Conservation (phyloP, 2,797 vertebrate species). For the Peromyscus aztecus region DNA sequence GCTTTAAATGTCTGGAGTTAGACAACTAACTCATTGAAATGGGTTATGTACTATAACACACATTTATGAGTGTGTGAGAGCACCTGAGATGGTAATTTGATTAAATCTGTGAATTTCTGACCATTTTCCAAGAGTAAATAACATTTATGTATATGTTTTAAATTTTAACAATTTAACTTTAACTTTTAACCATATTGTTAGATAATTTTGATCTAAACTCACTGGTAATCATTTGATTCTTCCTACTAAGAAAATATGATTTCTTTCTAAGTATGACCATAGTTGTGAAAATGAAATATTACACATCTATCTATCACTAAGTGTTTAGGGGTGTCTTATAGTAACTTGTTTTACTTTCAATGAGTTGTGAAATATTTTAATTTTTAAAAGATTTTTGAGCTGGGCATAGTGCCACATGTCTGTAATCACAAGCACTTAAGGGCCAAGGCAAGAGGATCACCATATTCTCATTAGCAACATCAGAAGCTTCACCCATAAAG, state of each 20-base stretch:
- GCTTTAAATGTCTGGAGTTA: not conserved
- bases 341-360: not conserved
- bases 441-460: rapidly evolving
- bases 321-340: not conserved
- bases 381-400: not conserved
- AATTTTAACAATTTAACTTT: not conserved
- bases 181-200: not conserved
- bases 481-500: too few relatives aligned
- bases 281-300: not conserved
- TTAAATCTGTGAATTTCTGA: not conserved
- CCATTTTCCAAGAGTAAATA: not conserved
- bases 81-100: not conserved
- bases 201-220: not conserved
- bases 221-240: not conserved
- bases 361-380: not conserved
- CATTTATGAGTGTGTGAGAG: not conserved
- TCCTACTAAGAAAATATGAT: not conserved
- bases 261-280: not conserved
- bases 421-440: not conserved
- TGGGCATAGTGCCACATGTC: too few relatives aligned
- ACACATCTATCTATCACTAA: not conserved
- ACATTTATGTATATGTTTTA: not conserved
- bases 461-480: not conserved
- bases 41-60: not conserved
- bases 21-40: not conserved